Conservation (phyloP, 2,113 vertebrate species). For the Ophthalmolycus amberensis region DNA sequence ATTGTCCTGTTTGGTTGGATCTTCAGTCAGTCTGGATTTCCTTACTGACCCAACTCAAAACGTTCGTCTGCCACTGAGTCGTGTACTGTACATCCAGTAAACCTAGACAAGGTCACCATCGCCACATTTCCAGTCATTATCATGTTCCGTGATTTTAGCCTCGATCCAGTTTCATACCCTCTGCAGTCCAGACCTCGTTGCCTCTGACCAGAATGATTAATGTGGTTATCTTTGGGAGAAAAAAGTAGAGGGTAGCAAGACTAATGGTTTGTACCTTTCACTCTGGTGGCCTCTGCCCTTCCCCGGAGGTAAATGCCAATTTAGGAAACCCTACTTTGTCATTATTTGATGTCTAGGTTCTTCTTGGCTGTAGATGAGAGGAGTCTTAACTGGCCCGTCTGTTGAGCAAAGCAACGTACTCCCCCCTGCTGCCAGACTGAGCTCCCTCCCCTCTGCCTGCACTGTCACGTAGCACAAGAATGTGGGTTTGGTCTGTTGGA, state of each 20-base stretch:
- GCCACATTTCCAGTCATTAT: conserved; percentile 51
- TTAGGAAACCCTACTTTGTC: conserved; percentile 56
- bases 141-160: conserved; percentile 46
- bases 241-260: conserved; percentile 36
- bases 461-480: conserved; percentile 68
- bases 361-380: conserved; percentile 43
- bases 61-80: neutral
- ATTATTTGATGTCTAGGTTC: conserved; percentile 61
- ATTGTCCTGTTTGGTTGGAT: neutral
- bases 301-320: conserved; percentile 43
- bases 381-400: conserved; percentile 26
- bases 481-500: conserved; percentile 49
- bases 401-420: conserved; percentile 37
- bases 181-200: conserved; percentile 14
- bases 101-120: conserved; percentile 36
- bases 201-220: conserved; percentile 42
- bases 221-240: conserved; percentile 58
- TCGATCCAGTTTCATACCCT: conserved; percentile 20
- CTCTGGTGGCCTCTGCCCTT: conserved; percentile 40
- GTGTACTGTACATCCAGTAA: conserved; percentile 31
- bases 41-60: neutral
- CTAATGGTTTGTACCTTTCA: conserved; percentile 49
- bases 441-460: conserved; percentile 20
- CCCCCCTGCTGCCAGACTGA: conserved; percentile 36
- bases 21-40: conserved; percentile 4